phyloP scores from a whole-genome alignment of 2,113 vertebrate species.

The Daboia siamensis region DNA sequence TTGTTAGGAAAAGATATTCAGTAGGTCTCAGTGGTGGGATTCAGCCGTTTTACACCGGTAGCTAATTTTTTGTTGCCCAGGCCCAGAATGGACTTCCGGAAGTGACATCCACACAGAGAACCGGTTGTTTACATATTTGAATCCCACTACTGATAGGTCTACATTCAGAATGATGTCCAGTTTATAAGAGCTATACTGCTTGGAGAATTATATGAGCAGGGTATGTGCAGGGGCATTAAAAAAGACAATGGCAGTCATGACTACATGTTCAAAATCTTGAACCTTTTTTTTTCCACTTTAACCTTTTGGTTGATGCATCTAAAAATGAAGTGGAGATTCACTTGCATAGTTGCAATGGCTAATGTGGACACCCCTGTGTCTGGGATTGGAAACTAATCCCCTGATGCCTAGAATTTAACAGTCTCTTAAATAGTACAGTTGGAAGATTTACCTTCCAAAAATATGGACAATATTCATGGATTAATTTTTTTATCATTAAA shows the following conservation, averaged over 20 bases:
- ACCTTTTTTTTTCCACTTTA: neutral
- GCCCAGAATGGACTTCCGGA: too few relatives aligned
- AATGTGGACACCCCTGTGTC: neutral
- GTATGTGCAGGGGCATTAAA: neutral
- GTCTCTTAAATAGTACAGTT: too few relatives aligned
- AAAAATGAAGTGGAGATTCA: neutral
- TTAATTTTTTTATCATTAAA: neutral
- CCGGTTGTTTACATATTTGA: too few relatives aligned
- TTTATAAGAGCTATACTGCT: neutral
- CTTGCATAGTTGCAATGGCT: neutral
- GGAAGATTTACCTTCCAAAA: neutral
- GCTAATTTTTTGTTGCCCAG: too few relatives aligned
- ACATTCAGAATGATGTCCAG: neutral
- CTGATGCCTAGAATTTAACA: neutral
- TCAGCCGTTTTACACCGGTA: too few relatives aligned
- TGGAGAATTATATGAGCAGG: neutral
- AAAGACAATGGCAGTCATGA: neutral
- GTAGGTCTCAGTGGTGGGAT: neutral
- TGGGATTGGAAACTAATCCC: neutral
- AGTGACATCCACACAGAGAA: too few relatives aligned
- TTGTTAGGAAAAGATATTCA: neutral
- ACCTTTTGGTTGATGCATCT: neutral
- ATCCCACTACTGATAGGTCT: too few relatives aligned
- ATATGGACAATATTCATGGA: conserved; percentile 13
- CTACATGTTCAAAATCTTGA: neutral